Conservation (phyloP, 2,113 vertebrate species). For the Casuarius casuarius region DNA sequence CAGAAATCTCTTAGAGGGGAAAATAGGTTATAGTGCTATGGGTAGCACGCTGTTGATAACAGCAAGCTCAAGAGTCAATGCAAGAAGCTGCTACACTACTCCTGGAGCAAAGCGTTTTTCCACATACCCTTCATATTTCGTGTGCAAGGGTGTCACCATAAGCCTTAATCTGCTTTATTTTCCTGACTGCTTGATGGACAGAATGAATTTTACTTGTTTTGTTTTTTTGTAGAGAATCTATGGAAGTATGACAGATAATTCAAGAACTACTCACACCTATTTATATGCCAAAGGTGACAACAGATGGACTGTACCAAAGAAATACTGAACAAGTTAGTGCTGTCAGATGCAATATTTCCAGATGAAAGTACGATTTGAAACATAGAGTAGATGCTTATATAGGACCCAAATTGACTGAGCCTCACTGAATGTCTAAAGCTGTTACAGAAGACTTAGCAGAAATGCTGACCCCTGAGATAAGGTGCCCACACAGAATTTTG, state of each 20-base stretch:
- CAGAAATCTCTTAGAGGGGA: no score
- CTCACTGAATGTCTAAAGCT: no score
- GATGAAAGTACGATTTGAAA: background rate
- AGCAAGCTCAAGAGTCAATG: no score
- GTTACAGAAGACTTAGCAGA: background rate
- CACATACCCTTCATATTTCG: background rate
- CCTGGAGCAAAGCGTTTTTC: background rate
- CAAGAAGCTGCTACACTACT: no score
- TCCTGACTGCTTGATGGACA: background rate
- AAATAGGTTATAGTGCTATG: no score
- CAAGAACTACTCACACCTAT: background rate
- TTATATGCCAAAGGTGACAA: background rate
- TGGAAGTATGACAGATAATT: background rate
- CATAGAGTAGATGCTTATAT: background rate
- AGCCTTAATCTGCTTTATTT: background rate
- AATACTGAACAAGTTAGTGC: background rate
- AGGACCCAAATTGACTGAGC: background rate
- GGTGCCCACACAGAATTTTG: no score
- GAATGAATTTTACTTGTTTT: background rate
- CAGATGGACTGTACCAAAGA: background rate
- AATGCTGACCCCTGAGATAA: background rate
- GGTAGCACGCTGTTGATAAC: no score
- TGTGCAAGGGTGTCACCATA: background rate
- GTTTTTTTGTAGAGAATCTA: background rate
- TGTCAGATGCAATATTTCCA: background rate